Conservation (phyloP, 2,113 vertebrate genomes). For the Heptranchias perlo region DNA sequence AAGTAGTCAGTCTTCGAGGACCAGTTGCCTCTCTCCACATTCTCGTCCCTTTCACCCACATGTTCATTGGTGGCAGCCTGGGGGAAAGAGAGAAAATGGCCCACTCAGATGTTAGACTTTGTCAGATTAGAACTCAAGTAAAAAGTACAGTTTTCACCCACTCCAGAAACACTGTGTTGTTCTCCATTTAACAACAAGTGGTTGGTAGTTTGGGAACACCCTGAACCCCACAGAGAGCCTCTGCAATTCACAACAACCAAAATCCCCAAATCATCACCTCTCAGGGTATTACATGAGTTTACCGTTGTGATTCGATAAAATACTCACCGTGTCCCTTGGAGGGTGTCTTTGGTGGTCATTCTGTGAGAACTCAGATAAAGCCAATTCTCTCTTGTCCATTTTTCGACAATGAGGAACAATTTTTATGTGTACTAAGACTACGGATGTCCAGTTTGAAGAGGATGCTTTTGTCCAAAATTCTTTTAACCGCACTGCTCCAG, state of each 20-base stretch:
- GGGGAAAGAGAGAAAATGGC: neutral
- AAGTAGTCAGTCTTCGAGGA: constrained; percentile 69
- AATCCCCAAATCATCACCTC: neutral
- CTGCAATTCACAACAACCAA: neutral
- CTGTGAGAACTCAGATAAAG: neutral
- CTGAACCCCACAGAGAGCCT: neutral
- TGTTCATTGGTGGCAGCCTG: constrained; percentile 40
- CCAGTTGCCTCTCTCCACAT: constrained; percentile 81
- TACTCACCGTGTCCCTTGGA: neutral
- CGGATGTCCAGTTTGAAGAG: neutral
- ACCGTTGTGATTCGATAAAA: neutral
- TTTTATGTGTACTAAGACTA: neutral
- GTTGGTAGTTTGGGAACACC: no score
- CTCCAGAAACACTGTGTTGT: no score
- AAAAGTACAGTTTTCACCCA: neutral
- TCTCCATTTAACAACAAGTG: no score
- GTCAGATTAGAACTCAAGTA: neutral
- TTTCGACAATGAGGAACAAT: neutral
- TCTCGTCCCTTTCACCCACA: constrained; percentile 53
- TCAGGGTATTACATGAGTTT: neutral
- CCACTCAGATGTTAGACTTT: neutral
- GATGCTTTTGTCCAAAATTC: neutral
- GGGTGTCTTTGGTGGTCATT: neutral
- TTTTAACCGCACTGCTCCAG: neutral
- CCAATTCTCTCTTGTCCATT: neutral